Conservation (phyloP, 2,113 vertebrate genomes). For the Cephalopterus ornatus region DNA sequence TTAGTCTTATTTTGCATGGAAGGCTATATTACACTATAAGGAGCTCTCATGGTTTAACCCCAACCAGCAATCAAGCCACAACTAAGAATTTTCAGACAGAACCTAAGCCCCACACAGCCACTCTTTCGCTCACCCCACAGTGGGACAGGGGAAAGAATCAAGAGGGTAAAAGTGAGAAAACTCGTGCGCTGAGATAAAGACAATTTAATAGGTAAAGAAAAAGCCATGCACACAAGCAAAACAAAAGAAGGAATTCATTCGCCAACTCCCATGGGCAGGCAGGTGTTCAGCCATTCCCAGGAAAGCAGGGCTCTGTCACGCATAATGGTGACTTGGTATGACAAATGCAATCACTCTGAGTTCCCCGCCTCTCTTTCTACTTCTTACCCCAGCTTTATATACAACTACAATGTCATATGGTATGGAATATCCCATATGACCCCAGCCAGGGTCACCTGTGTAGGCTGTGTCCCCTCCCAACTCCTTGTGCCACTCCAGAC, state of each 20-base stretch:
- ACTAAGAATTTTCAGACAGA: not conserved
- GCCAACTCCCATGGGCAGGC: rapidly evolving
- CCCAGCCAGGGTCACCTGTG: too few species aligned
- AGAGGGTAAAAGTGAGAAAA: not conserved
- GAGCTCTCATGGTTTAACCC: not conserved
- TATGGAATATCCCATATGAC: not conserved
- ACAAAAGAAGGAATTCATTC: not conserved
- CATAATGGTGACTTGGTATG: not conserved
- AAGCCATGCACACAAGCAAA: rapidly evolving
- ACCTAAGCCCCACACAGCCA: not conserved
- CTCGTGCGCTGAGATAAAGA: not conserved
- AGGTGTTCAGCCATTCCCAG: not conserved
- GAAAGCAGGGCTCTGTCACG: not conserved
- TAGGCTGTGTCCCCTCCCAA: not conserved
- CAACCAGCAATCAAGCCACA: not conserved
- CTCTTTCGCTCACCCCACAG: rapidly evolving
- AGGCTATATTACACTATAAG: not conserved
- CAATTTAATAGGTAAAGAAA: not conserved
- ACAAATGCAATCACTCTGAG: not conserved
- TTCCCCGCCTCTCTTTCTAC: not conserved
- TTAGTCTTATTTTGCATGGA: not conserved
- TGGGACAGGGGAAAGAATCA: rapidly evolving
- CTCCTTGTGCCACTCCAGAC: not conserved
- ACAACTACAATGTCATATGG: rapidly evolving
- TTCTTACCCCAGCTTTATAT: not conserved